phyloP scores from a whole-genome alignment of 2,888 invertebrate species.

The Sphinx pinastri region DNA sequence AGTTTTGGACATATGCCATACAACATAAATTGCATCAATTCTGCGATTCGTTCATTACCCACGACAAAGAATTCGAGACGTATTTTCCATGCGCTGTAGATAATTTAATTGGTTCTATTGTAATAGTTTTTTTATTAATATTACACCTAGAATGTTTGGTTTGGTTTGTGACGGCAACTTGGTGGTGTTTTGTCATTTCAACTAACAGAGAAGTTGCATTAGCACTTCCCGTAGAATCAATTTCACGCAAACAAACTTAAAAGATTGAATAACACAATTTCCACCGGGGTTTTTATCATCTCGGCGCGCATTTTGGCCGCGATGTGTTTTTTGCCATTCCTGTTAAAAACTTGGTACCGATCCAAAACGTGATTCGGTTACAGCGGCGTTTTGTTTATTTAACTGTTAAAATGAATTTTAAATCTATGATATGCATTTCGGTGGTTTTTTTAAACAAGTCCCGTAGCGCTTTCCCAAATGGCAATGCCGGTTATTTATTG shows the following conservation, averaged over 20 bases:
- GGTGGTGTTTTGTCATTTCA: not conserved
- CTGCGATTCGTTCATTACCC: not conserved
- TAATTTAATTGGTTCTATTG: not conserved
- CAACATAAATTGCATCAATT: not conserved
- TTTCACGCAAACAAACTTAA: slow-evolving; percentile 23
- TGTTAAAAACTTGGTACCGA: slow-evolving; percentile 19
- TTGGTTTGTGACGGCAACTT: not conserved
- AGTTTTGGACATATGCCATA: not conserved
- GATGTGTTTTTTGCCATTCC: slow-evolving; percentile 21
- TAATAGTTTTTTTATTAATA: not conserved
- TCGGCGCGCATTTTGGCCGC: slow-evolving; percentile 9
- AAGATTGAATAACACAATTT: slow-evolving; percentile 25
- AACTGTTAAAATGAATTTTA: slow-evolving; percentile 23
- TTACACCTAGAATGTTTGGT: not conserved
- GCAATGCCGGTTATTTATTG: too few relatives aligned
- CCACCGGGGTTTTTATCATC: slow-evolving; percentile 4
- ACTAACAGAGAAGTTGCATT: slow-evolving; percentile 17
- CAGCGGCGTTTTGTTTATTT: slow-evolving; percentile 21
- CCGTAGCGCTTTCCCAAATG: not conserved
- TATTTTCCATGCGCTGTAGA: not conserved
- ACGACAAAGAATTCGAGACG: not conserved
- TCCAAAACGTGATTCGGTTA: slow-evolving; percentile 22
- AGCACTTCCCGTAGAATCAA: slow-evolving; percentile 17
- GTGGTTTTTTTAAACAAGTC: not conserved
- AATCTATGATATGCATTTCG: slow-evolving; percentile 6